Base-by-base conservation (phyloP, 2,888 invertebrate genomes). In the Euzetes globulus region DNA sequence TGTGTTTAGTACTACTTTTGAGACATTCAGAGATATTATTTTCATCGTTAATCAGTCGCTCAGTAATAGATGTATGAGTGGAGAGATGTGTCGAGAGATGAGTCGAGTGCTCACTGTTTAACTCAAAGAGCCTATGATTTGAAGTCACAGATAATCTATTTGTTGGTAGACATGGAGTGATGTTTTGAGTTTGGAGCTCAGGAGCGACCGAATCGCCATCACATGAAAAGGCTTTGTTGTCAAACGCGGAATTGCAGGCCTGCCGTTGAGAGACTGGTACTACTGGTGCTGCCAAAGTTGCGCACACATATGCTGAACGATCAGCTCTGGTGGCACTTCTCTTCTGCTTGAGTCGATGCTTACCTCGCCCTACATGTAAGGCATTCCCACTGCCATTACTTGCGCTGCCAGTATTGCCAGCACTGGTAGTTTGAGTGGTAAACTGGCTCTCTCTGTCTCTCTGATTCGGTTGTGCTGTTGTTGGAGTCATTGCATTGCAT, bases 161-260 rank as follows among this genome's bases (percentile, higher is more conserved):
- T 13, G 11, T 68, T 68, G n/a, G 22, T 13, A 60, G 60, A 68
- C 41, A 45, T 37, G 37, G 68, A 41, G 22, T 68, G 37, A 22
- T 17, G 17, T 37, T 68, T 41, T 68, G 68, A 19, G 68, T 41
- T 68, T 41, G 41, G 37, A 68, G 37, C 41, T 68, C 68, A 41
- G 37, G 68, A 68, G 37, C 41, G 41, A 68, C 68, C 17, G 29
- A n/a, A 19, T 68, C 68, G 68, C 68, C 68, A 68, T 68, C 68
- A 68, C 45, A 19, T 68, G 68, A 68, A 68, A 68, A 68, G 68
- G 68, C 68, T 68, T 68, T 68, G 68, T 68, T 68, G 68, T 68
- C 41, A 68, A 68, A 68, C 68, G 41, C 68, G 68, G 68, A 68
- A 68, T 22, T n/a, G 41, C 4, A 19, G 60, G 15, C 11, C 9